Evolutionary conservation across 2,113 vertebrate genomes (phyloP).

Genomic region (Ictidomys tridecemlineatus): DNA sequence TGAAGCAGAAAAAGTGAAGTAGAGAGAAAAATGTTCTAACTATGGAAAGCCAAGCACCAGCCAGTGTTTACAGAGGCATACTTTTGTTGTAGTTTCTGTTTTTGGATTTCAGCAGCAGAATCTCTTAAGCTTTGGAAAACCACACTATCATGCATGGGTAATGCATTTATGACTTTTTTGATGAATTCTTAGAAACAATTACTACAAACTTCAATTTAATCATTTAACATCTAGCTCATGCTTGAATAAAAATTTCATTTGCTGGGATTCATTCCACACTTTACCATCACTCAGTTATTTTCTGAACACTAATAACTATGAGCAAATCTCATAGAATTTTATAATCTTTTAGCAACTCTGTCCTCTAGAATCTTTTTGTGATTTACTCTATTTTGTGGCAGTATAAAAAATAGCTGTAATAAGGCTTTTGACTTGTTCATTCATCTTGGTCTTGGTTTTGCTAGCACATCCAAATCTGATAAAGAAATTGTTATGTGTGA

Average conservation of each 20-base stretch:
- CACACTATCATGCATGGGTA: not conserved
- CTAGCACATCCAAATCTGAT: conserved; percentile 51
- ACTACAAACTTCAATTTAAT: conserved; percentile 10
- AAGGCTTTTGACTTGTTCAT: conserved; percentile 55
- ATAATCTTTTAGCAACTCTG: not conserved
- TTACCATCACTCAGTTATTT: not conserved
- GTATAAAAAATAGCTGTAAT: conserved; percentile 58
- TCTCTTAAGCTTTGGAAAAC: not conserved
- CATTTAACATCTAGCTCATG: not conserved
- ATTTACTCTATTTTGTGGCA: conserved; percentile 56
- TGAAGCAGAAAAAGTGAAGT: not conserved
- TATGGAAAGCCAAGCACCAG: not conserved
- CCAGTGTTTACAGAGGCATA: not conserved
- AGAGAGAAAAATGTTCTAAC: not conserved
- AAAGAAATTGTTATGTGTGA: not conserved
- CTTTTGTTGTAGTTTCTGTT: not conserved
- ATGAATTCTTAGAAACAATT: conserved; percentile 46
- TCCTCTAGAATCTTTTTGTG: not conserved
- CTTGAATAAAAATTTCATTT: conserved; percentile 40
- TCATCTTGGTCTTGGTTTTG: conserved; percentile 65
- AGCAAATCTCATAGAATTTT: not conserved
- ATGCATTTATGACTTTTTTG: not conserved
- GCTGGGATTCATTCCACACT: not conserved
- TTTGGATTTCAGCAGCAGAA: not conserved
- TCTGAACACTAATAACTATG: conserved; percentile 18